Conservation (phyloP, 2,797 vertebrate genomes). For the Acipenser oxyrinchus region DNA sequence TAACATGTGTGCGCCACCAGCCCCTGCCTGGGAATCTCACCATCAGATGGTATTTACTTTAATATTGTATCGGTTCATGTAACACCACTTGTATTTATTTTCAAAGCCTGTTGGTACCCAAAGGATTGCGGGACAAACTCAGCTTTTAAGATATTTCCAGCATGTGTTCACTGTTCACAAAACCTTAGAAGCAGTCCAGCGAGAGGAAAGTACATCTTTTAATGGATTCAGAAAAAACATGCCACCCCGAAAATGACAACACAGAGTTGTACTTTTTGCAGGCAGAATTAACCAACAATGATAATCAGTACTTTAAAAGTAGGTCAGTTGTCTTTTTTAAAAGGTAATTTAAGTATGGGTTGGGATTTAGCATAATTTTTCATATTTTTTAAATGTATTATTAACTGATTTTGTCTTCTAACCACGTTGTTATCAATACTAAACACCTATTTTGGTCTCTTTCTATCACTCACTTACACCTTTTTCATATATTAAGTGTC, state of each 20-base stretch:
- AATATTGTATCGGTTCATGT: slow-evolving; percentile 3
- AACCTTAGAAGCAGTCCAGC: neutral
- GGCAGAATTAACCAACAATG: too few species aligned
- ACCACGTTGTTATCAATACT: too few species aligned
- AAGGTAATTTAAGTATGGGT: too few species aligned
- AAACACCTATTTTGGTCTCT: too few species aligned
- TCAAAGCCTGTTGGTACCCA: neutral
- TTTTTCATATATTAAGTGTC: too few species aligned
- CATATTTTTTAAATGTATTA: too few species aligned
- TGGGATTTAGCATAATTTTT: too few species aligned
- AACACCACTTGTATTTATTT: neutral
- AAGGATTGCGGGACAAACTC: neutral
- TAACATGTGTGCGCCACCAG: neutral
- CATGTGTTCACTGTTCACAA: neutral
- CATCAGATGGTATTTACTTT: neutral
- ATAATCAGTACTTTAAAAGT: too few species aligned
- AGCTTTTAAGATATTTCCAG: neutral
- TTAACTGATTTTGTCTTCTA: too few species aligned
- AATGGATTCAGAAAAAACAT: too few species aligned
- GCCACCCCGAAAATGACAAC: neutral
- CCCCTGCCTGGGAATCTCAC: neutral
- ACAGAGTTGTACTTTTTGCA: neutral
- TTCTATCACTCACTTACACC: too few species aligned
- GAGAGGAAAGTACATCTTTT: too few species aligned
- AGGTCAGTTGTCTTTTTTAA: slow-evolving; percentile 16